Percentiles rank a stretch among this genome's conserved stretches.
These are phyloP conservation scores for Brachylomia viminalis DNA, from an alignment of 2,888 invertebrate genomes.

Conservation along the genomic window DNA sequence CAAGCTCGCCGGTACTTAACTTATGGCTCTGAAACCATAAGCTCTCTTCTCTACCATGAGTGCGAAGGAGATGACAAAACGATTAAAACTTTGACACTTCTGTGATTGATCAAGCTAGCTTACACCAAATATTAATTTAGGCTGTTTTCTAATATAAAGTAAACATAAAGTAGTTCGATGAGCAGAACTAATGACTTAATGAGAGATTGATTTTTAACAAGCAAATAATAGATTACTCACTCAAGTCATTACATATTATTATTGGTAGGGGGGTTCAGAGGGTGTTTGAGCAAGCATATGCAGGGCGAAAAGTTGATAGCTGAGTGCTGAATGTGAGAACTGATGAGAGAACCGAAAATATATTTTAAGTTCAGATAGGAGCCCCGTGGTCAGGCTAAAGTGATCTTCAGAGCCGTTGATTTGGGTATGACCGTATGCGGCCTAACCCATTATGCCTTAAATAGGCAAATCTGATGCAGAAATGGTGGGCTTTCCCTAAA, in stretches of 20 bases:
- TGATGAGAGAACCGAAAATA: too few species aligned
- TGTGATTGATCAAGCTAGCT: slow-evolving; percentile 52
- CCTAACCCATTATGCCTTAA: too few species aligned
- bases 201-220: not conserved
- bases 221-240: not conserved
- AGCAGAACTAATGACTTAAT: not conserved
- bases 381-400: too few species aligned
- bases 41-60: slow-evolving; percentile 42
- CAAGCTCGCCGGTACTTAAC: slow-evolving; percentile 60
- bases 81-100: slow-evolving; percentile 61
- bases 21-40: slow-evolving; percentile 45
- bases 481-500: too few species aligned
- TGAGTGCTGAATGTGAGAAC: too few species aligned
- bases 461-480: too few species aligned
- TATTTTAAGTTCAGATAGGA: too few species aligned
- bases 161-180: slow-evolving; percentile 8
- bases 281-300: too few species aligned
- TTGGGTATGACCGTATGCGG: too few species aligned
- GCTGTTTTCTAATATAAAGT: slow-evolving; percentile 19
- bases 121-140: slow-evolving; percentile 41
- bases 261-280: too few species aligned
- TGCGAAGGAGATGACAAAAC: slow-evolving; percentile 62
- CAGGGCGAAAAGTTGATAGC: too few species aligned
- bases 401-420: too few species aligned
- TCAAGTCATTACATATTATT: not conserved